A percentile compares a stretch with the other conserved stretches of the same genome.
phyloP scores from a whole-genome alignment of 2,888 invertebrate species.

The Hybos culiciformis region DNA sequence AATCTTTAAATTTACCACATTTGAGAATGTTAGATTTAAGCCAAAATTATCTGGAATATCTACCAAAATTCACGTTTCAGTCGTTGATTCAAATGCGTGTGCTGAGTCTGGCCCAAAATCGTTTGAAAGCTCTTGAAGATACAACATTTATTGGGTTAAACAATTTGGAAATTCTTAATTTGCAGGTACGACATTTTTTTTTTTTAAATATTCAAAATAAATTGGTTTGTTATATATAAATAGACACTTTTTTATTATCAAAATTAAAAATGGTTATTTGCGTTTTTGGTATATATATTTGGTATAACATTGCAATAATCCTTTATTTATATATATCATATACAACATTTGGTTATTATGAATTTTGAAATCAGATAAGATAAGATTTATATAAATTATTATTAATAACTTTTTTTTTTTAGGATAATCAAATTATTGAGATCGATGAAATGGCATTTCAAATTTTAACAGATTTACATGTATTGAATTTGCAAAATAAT shows the following conservation, averaged over 20 bases:
- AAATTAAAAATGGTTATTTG: too few species aligned
- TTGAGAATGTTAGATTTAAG: constrained; percentile 62
- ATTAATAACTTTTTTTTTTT: too few species aligned
- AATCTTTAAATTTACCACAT: constrained; percentile 56
- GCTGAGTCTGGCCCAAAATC: constrained; percentile 59
- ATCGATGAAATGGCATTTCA: constrained; percentile 51
- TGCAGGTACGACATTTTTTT: too few species aligned
- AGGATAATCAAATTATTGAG: constrained; percentile 56
- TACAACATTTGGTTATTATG: too few species aligned
- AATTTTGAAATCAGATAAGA: too few species aligned
- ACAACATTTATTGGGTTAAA: constrained; percentile 54
- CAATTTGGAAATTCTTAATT: constrained; percentile 56
- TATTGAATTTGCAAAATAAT: constrained; percentile 63
- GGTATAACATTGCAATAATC: too few species aligned
- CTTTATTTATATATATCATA: too few species aligned
- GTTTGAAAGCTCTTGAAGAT: constrained; percentile 53
- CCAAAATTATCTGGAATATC: constrained; percentile 56
- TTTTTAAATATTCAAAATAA: too few species aligned
- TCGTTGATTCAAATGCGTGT: constrained; percentile 52
- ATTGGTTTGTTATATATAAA: too few species aligned
- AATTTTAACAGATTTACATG: constrained; percentile 48
- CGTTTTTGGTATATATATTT: too few species aligned
- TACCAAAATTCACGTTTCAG: constrained; percentile 50
- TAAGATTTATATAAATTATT: too few species aligned
- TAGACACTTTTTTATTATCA: too few species aligned